These are phyloP conservation scores for Monomorium pharaonis DNA, from an alignment of 1,140 invertebrate genomes.

Conservation along the genomic window DNA sequence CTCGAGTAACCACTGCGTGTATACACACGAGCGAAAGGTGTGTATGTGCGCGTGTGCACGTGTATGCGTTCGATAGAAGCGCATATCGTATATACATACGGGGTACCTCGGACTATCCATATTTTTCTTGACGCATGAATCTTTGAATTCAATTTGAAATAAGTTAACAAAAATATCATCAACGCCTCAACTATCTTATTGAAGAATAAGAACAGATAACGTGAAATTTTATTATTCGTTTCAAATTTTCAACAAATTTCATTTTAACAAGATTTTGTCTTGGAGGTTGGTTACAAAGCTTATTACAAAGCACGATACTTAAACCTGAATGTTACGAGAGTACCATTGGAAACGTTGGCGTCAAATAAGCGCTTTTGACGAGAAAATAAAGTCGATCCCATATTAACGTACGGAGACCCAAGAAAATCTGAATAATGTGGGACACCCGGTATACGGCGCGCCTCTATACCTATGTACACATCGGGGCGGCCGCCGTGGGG, in stretches of 20 bases:
- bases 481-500: conserved; percentile 72
- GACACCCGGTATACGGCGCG: conserved; percentile 50
- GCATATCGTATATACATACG: not conserved
- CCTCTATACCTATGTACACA: conserved; percentile 76
- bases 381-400: not conserved
- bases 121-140: not conserved
- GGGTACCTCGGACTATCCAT: not conserved
- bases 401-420: not conserved
- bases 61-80: not conserved
- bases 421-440: not conserved
- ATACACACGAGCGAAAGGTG: not conserved
- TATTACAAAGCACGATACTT: not conserved
- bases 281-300: not conserved
- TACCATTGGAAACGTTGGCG: too few species aligned
- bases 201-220: not conserved
- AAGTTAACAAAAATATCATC: not conserved
- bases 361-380: not conserved
- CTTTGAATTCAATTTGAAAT: not conserved
- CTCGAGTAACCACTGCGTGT: conserved; percentile 34
- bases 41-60: not conserved
- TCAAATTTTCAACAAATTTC: not conserved
- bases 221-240: not conserved
- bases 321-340: not conserved
- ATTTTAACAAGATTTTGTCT: not conserved
- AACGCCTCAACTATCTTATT: not conserved